Conservation (phyloP, 2,797 vertebrate genomes). For the Sternarchorhynchus goeldii region DNA sequence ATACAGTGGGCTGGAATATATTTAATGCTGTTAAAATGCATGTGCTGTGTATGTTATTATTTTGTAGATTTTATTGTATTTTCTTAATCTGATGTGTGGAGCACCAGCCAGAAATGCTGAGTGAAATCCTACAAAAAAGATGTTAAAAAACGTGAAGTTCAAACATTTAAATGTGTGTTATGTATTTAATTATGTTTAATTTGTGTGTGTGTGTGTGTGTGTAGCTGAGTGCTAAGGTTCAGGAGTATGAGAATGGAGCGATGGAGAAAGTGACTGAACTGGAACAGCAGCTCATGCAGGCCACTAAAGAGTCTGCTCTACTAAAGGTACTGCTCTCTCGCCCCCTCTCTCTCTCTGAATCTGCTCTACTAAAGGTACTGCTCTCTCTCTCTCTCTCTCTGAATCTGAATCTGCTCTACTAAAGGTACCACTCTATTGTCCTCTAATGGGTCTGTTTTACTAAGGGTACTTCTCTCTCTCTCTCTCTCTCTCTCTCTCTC, state of each 20-base stretch:
- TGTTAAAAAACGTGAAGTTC: too few relatives aligned
- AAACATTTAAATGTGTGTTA: too few relatives aligned
- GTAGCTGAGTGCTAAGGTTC: constrained; percentile 83
- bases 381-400: not conserved
- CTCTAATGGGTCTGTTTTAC: too few relatives aligned
- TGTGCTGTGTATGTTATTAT: too few relatives aligned
- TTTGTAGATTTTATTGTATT: too few relatives aligned
- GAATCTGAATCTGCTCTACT: too few relatives aligned
- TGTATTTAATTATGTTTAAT: not conserved
- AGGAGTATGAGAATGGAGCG: constrained; percentile 81
- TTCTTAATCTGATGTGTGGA: too few relatives aligned
- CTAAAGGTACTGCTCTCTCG: constrained; percentile 74
- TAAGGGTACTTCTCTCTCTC: not conserved
- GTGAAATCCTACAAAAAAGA: too few relatives aligned
- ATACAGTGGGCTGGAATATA: not conserved
- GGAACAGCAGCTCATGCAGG: constrained; percentile 91
- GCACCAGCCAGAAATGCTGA: too few relatives aligned
- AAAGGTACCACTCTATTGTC: too few relatives aligned
- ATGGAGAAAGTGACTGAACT: constrained; percentile 85
- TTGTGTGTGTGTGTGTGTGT: constrained; percentile 23
- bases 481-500: not conserved
- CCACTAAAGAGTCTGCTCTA: constrained; percentile 84
- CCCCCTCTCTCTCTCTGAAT: not conserved
- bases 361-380: not conserved
- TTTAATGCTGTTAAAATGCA: too few relatives aligned